A percentile compares a stretch with the other conserved stretches of the same genome.
These are phyloP conservation scores for Trididemnum miniatum DNA, from an alignment of 23 tunicate genomes.

Conservation along the genomic window DNA sequence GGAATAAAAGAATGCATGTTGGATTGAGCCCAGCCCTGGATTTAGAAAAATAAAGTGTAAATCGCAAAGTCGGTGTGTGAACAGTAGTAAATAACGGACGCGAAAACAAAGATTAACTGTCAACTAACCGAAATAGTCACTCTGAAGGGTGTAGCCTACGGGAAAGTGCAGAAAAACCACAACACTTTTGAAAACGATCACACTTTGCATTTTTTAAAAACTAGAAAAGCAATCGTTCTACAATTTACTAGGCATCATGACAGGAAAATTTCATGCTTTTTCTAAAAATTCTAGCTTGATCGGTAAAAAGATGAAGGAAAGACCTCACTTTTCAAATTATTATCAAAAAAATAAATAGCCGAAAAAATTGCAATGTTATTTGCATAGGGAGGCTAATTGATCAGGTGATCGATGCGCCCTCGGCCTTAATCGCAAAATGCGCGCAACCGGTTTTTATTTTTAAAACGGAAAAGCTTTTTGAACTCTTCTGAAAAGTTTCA, in stretches of 20 bases:
- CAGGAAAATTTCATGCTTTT: neutral
- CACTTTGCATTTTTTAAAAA: slow-evolving; percentile 4
- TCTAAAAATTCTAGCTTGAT: neutral
- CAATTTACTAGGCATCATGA: neutral
- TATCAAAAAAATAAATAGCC: neutral
- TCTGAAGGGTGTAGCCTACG: too few species aligned
- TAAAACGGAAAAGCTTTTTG: neutral
- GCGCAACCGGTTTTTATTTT: slow-evolving; percentile 8
- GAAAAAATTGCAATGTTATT: slow-evolving; percentile 5
- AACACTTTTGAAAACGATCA: too few species aligned
- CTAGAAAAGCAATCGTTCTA: neutral
- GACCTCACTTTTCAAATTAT: neutral
- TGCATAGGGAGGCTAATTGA: neutral
- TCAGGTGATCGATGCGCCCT: neutral
- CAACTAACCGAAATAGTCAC: too few species aligned
- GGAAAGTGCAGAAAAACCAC: too few species aligned
- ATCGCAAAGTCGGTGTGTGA: too few species aligned
- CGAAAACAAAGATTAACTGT: too few species aligned
- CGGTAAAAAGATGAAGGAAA: neutral
- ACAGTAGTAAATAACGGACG: too few species aligned
- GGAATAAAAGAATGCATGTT: too few species aligned
- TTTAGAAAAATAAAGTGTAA: too few species aligned
- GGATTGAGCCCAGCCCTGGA: too few species aligned
- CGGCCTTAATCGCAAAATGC: neutral
- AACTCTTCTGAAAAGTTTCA: slow-evolving; percentile 3